phyloP scores from a whole-genome alignment of 2,797 vertebrate species.

The Micropoecilia bifurca region DNA sequence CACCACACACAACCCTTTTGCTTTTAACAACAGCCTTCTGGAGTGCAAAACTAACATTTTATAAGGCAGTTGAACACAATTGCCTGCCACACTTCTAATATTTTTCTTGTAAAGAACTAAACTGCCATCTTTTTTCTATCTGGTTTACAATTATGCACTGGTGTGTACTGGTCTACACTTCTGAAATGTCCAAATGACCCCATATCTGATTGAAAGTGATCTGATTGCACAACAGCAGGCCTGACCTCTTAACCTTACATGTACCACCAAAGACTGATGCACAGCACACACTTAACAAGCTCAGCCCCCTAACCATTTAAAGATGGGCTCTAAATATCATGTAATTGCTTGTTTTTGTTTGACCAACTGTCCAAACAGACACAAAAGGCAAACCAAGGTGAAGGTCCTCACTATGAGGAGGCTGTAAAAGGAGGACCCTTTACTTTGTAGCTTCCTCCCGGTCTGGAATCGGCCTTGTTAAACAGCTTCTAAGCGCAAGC shows the following conservation, averaged over 20 bases:
- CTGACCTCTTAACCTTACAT: conserved; percentile 57
- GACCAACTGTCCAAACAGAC: not conserved
- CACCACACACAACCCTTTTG: not conserved
- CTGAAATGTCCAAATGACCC: conserved; percentile 51
- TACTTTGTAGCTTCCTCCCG: not conserved
- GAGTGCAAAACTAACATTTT: not conserved
- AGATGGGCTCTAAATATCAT: not conserved
- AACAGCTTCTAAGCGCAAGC: conserved; percentile 62
- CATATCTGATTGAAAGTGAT: conserved; percentile 76
- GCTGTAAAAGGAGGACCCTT: not conserved
- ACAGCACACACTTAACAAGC: conserved; percentile 1
- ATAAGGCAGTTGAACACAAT: too few species aligned
- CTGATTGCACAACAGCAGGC: conserved; percentile 60
- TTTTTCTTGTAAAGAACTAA: not conserved
- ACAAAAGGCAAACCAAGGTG: conserved; percentile 7
- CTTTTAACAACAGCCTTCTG: not conserved
- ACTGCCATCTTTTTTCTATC: not conserved
- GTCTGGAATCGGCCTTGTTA: conserved; percentile 48
- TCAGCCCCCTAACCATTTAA: not conserved
- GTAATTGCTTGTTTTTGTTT: not conserved
- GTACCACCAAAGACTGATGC: conserved; percentile 42
- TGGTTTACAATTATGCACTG: not conserved
- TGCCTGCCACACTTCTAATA: not conserved
- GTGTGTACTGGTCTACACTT: not conserved
- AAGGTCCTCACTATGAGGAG: not conserved